These are phyloP conservation scores for Suillia variegata DNA, from an alignment of 2,888 invertebrate genomes.

Conservation along the genomic window DNA sequence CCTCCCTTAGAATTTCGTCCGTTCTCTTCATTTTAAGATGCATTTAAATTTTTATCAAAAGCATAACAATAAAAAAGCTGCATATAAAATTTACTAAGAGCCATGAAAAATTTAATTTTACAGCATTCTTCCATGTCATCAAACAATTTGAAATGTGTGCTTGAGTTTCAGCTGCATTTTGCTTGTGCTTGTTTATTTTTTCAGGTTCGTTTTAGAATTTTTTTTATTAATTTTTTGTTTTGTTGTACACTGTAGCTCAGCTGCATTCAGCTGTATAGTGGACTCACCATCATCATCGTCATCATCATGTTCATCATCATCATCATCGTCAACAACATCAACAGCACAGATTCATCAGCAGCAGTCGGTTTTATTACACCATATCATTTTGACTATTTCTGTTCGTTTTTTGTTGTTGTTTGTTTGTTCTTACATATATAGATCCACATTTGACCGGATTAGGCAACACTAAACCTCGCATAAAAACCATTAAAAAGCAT, in stretches of 20 bases:
- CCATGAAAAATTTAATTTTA: neutral
- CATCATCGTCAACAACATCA: neutral
- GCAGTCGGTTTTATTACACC: neutral
- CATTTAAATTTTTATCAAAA: neutral
- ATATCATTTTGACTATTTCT: neutral
- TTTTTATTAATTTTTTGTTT: neutral
- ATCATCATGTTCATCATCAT: neutral
- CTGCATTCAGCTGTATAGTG: neutral
- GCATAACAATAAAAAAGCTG: no score
- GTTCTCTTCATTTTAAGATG: no score
- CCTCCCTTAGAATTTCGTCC: no score
- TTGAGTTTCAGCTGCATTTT: neutral
- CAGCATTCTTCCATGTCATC: neutral
- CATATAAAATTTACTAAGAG: no score
- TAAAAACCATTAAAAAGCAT: constrained; percentile 10
- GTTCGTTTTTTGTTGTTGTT: neutral
- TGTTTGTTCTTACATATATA: no score
- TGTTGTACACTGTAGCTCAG: no score
- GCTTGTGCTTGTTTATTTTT: no score
- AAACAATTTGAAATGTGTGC: neutral
- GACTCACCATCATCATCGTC: neutral
- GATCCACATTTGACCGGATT: constrained; percentile 5
- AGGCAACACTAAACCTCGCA: neutral
- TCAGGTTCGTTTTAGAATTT: neutral
- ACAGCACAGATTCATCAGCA: neutral